Evolutionary conservation across 2,797 vertebrate genomes (phyloP), one percentile per base, ranked within the genome.

Genomic region (Mionectes olivaceus): DNA sequence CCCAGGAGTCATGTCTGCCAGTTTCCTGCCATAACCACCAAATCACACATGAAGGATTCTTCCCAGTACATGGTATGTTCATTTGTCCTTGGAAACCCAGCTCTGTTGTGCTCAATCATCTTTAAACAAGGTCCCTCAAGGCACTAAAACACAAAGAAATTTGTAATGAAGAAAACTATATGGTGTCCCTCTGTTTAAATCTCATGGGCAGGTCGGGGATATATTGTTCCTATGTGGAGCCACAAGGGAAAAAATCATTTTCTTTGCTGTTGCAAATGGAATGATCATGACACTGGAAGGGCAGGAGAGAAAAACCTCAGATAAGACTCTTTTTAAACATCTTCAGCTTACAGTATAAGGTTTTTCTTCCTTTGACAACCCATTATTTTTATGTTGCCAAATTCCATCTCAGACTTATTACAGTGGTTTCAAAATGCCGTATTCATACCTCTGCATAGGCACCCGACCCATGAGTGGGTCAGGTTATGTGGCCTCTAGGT

Each of bases 1-100:
- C 67, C 60, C 80, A 77, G 59, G 59, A 92, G 74, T 35, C 0
- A 0, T 4, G 5, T 88, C 88, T 88, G 60, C 84, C 86, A 83
- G 68, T 75, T 93, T 93, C 59, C 91, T 94, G 65, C 83, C 55
- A 22, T 75, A 93, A 89, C 86, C 89, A 87, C 83, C 78, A 94
- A 95, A 89, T 69, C 90, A 93, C 84, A 81, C 53, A 73, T 4
- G 22, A 91, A 92, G 73, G 64, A 78, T 87, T 93, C 60, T 63
- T 93, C 69, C 55, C 60, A 32, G 88, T 63, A 57, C 4, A 2
- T 69, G 50, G 46, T 75, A n/a, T 77, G 75, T 80, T 89, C 57
- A 39, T 77, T 91, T 67, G 59, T 35, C 35, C 71, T 94, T 92
- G 65, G 63, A 65, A 95, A 81, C 30, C 27, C 5, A 47, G 63